These are phyloP conservation scores for Lordiphosa stackelbergi DNA, from an alignment of 1,140 invertebrate genomes.

Conservation along the genomic window DNA sequence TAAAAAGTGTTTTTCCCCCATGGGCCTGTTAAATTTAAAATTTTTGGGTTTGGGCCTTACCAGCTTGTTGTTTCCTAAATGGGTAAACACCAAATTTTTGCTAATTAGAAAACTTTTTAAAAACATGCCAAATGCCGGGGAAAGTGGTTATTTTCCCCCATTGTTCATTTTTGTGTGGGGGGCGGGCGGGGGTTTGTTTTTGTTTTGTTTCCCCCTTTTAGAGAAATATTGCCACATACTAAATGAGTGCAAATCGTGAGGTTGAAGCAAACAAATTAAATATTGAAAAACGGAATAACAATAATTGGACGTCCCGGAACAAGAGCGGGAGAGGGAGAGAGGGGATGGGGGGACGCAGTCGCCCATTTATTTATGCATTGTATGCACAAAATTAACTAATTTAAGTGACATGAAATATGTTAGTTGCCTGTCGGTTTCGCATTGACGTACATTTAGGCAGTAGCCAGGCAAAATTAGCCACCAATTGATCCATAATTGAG, in stretches of 20 bases:
- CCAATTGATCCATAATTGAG: constrained; percentile 54
- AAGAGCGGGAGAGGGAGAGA: constrained; percentile 5
- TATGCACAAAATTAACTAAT: constrained; percentile 68
- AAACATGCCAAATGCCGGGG: too few relatives aligned
- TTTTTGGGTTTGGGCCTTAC: too few relatives aligned
- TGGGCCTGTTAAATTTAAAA: too few relatives aligned
- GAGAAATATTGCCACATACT: constrained; percentile 71
- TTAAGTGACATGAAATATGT: constrained; percentile 67
- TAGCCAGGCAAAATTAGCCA: constrained; percentile 36
- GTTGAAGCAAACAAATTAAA: constrained; percentile 57
- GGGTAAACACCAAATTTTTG: too few relatives aligned
- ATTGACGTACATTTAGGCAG: constrained; percentile 30
- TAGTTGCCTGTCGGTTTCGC: constrained; percentile 44
- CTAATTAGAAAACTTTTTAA: too few relatives aligned
- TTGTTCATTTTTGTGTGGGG: too few relatives aligned
- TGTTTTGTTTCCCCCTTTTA: constrained; percentile 72
- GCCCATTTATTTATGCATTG: constrained; percentile 60
- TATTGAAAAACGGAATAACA: constrained; percentile 69
- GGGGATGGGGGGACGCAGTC: constrained; percentile 24
- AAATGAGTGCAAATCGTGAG: constrained; percentile 46
- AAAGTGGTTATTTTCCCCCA: too few relatives aligned
- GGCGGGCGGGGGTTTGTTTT: too few relatives aligned
- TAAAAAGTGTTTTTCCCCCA: too few relatives aligned
- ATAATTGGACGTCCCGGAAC: constrained; percentile 31
- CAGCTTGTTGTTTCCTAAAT: too few relatives aligned